phyloP scores from a whole-genome alignment of 2,797 vertebrate genomes.

The Sciurus vulgaris region DNA sequence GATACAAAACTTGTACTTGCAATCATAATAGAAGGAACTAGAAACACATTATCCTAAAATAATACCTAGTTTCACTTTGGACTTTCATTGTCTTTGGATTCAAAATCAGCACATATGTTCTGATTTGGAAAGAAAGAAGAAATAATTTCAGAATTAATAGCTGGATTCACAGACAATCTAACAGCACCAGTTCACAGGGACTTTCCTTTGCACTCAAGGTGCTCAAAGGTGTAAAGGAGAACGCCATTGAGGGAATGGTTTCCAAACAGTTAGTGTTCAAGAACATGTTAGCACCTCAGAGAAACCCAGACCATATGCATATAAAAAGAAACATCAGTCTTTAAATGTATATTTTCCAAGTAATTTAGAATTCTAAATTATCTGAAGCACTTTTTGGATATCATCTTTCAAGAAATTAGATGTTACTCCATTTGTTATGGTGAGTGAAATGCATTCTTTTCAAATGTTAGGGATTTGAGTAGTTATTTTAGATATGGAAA shows the following conservation, averaged over 20 bases:
- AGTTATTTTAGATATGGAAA: background rate
- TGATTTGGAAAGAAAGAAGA: constrained; percentile 24
- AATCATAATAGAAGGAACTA: background rate
- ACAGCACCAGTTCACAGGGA: background rate
- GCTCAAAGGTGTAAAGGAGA: background rate
- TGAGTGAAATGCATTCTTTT: background rate
- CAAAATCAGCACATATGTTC: constrained; percentile 2
- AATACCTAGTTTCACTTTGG: background rate
- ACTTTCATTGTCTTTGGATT: background rate
- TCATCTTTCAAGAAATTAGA: background rate
- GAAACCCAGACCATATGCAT: background rate
- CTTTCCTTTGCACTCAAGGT: background rate
- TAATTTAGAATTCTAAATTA: background rate
- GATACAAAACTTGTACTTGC: background rate
- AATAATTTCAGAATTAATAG: background rate
- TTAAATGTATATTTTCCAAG: background rate
- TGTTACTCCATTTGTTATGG: background rate
- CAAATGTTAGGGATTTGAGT: background rate
- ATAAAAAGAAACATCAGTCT: background rate
- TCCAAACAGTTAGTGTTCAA: background rate
- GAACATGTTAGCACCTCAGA: background rate
- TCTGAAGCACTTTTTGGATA: background rate
- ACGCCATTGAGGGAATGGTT: background rate
- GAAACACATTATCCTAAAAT: constrained; percentile 7
- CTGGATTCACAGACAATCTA: background rate